Base-by-base conservation (phyloP, 1,140 invertebrate genomes). In the Drosophila nigromelanica region DNA sequence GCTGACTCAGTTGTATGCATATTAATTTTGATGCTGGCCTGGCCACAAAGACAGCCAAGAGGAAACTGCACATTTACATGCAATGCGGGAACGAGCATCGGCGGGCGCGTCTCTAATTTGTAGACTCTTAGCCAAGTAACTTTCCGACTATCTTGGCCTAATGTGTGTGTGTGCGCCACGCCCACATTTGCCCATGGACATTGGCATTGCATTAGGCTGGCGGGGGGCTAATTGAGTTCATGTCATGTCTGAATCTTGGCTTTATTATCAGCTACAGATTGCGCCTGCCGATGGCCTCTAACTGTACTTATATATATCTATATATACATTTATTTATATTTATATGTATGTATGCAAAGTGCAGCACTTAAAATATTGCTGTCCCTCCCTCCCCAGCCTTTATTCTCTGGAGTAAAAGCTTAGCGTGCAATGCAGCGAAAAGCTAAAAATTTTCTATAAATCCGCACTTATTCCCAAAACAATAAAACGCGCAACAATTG, bases 401-500 rank as follows among this genome's bases (percentile, higher is more conserved):
- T 8, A 27, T 21, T 61, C 56, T 45, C 48, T 27, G 18, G 50
- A 71, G 63, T 27, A 66, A 59, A 47, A 45, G 55, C 68, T 66
- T 45, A 63, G 61, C 27, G 54, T 37, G 47, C 55, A 45, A 47
- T 51, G 52, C 62, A 60, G 54, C 56, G 60, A 37, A 60, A 73
- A 82, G 73, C 63, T 50, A 45, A 76, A 76, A 81, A 87, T 70
- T 69, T 80, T 87, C 78, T 86, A 86, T 87, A 86, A 86, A 86
- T 86, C 82, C 83, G 82, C 82, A 78, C 82, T 87, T 82, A 87
- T 82, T 87, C 82, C 82, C 82, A 86, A 86, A 86, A 86, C 82
- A 87, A 86, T 86, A 86, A 87, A 86, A 82, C 82, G 82, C 78
- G 82, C 82, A 87, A 86, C 82, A 86, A 86, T 86, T 86, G 82